These are phyloP conservation scores for Lepisosteus oculatus DNA, from an alignment of 2,113 vertebrate species.

Conservation along the genomic window DNA sequence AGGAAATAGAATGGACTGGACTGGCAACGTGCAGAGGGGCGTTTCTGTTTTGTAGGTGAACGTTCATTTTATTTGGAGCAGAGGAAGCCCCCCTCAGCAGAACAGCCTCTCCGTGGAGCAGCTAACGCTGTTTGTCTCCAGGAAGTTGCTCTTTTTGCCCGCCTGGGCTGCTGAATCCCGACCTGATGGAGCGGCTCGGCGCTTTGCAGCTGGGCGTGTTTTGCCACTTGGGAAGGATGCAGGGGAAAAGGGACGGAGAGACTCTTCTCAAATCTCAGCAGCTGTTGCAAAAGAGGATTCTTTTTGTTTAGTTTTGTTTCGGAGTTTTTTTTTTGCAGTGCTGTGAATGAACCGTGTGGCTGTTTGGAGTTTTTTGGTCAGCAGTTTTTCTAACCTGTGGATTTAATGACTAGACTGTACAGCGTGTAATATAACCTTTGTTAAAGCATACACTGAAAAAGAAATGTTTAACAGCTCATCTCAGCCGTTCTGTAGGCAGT, in stretches of 20 bases:
- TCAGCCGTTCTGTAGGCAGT: slow-evolving; percentile 1
- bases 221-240: no score
- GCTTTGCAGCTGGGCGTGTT: no score
- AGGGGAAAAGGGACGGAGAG: background rate
- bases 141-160: no score
- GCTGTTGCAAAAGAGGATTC: background rate
- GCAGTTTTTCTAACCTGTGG: slow-evolving; percentile 10
- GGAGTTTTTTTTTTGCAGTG: background rate
- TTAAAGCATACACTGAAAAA: background rate
- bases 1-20: background rate
- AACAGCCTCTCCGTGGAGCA: background rate
- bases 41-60: background rate
- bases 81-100: background rate
- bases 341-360: background rate
- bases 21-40: background rate
- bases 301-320: no score
- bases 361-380: background rate
- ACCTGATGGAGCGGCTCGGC: no score
- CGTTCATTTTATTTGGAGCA: background rate
- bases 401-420: background rate
- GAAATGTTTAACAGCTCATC: background rate
- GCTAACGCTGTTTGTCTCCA: no score
- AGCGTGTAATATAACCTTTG: background rate
- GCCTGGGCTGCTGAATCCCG: no score
- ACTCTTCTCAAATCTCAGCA: background rate